Percentiles rank a stretch among this genome's conserved stretches.
Evolutionary conservation across 2,888 invertebrate species (phyloP).

Genomic region (Achlya flavicornis): DNA sequence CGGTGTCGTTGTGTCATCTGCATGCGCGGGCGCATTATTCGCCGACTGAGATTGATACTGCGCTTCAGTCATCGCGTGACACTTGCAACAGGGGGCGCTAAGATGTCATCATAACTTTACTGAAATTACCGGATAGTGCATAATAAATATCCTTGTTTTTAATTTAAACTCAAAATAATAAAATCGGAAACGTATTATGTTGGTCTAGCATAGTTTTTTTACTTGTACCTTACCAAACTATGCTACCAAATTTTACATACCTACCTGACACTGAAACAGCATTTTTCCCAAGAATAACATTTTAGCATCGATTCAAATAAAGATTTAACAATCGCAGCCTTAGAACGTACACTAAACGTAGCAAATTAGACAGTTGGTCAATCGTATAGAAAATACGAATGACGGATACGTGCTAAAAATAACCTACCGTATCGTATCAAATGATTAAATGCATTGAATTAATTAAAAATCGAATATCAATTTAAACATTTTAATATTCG

Average conservation of each 20-base stretch:
- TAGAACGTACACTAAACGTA: slow-evolving; percentile 1
- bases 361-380: slow-evolving; percentile 32
- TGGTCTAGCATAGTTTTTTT: too few species aligned
- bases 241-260: not conserved
- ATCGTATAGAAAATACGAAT: slow-evolving; percentile 19
- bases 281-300: slow-evolving; percentile 12
- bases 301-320: slow-evolving; percentile 16
- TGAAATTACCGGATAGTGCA: too few species aligned
- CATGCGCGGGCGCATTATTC: slow-evolving; percentile 29
- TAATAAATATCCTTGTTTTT: not conserved
- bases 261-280: not conserved
- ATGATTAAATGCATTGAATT: too few species aligned
- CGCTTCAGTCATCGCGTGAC: slow-evolving; percentile 31
- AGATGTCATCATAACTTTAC: slow-evolving; percentile 7
- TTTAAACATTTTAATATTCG: too few species aligned
- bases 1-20: slow-evolving; percentile 24
- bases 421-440: too few species aligned
- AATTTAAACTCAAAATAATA: too few species aligned
- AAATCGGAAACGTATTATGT: too few species aligned
- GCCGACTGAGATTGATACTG: slow-evolving; percentile 31
- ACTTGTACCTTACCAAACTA: slow-evolving; percentile 12
- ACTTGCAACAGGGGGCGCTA: slow-evolving; percentile 18
- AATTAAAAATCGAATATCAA: too few species aligned
- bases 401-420: not conserved
- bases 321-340: not conserved